phyloP scores from a whole-genome alignment of 2,797 vertebrate genomes.

The Dermochelys coriacea region DNA sequence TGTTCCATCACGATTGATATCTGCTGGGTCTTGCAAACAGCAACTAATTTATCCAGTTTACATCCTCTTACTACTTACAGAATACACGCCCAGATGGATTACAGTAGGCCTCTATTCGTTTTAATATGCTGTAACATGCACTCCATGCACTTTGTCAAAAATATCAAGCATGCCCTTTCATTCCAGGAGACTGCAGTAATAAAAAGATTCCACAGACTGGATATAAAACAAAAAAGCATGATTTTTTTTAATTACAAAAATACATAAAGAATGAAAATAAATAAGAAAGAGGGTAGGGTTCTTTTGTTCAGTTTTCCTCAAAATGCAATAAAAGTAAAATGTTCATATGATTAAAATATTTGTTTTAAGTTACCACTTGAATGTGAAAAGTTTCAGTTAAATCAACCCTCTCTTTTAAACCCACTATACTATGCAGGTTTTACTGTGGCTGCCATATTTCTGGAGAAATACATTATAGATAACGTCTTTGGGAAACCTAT shows the following conservation, averaged over 20 bases:
- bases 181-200: slow-evolving; percentile 1
- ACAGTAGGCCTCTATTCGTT: background rate
- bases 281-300: background rate
- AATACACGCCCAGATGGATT: background rate
- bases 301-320: background rate
- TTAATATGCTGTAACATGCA: background rate
- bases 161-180: background rate
- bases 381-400: background rate
- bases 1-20: background rate
- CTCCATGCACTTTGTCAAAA: background rate
- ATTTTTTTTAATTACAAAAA: background rate
- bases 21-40: background rate
- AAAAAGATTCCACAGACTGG: background rate
- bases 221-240: background rate
- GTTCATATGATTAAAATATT: background rate
- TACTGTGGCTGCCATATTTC: background rate
- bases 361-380: background rate
- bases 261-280: slow-evolving; percentile 3
- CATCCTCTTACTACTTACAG: background rate
- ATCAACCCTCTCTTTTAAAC: background rate
- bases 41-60: background rate
- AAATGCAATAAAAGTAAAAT: background rate
- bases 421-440: background rate
- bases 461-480: background rate
- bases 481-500: background rate